Evolutionary conservation across 2,113 vertebrate genomes (phyloP).

Genomic region (Sapajus apella): DNA sequence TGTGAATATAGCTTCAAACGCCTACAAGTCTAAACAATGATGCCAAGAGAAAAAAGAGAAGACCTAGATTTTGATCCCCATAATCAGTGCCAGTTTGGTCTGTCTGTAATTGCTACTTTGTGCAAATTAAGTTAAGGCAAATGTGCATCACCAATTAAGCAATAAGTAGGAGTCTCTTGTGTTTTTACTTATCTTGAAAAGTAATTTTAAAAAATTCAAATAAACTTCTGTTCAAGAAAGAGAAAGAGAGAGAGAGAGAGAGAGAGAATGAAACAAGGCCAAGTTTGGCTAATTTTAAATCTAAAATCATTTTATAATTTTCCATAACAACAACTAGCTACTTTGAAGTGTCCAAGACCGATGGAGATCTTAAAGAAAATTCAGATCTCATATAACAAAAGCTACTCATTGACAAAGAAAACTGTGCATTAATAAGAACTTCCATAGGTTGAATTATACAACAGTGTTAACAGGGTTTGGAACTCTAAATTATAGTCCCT

Average conservation of each 20-base stretch:
- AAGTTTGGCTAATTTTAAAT: background rate
- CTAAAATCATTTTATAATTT: background rate
- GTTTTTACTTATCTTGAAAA: background rate
- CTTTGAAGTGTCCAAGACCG: background rate
- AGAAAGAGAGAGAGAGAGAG: background rate
- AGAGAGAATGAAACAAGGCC: background rate
- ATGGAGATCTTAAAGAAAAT: background rate
- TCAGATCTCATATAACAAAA: background rate
- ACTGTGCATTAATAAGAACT: background rate
- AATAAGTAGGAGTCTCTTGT: background rate
- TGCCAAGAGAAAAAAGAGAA: background rate
- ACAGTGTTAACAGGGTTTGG: accelerated
- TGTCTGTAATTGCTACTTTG: constrained; percentile 9
- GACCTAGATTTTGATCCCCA: background rate
- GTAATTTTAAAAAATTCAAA: background rate
- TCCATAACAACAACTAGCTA: background rate
- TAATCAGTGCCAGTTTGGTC: background rate
- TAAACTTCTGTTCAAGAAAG: background rate
- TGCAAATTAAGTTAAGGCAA: constrained; percentile 10
- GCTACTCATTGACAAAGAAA: constrained; percentile 5
- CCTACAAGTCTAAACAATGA: background rate
- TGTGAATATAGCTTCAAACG: background rate
- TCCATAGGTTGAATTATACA: background rate
- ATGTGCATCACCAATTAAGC: background rate
- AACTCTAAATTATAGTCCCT: background rate